These are phyloP conservation scores for Diprion similis DNA, from an alignment of 1,140 invertebrate species.

Conservation along the genomic window DNA sequence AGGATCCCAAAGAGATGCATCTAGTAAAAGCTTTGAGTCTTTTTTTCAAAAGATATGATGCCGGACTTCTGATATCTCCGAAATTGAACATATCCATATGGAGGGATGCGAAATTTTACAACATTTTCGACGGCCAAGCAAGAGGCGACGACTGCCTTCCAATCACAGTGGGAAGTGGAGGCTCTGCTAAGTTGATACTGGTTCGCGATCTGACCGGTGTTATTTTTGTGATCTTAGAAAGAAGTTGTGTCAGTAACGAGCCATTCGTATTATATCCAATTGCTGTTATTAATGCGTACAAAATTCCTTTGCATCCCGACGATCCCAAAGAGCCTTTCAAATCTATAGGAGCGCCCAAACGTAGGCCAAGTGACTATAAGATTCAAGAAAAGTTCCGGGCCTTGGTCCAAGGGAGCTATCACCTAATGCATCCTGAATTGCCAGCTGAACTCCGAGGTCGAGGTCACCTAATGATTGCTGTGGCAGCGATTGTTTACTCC, in stretches of 20 bases:
- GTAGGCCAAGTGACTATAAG: constrained; percentile 43
- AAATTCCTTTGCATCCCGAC: constrained; percentile 10
- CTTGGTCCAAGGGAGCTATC: constrained; percentile 47
- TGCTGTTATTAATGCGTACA: constrained; percentile 29
- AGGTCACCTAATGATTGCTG: constrained; percentile 45
- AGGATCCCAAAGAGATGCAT: constrained; percentile 41
- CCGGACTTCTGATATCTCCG: constrained; percentile 44
- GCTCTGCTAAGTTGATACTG: constrained; percentile 47
- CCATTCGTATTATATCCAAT: constrained; percentile 46
- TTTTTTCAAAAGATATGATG: constrained; percentile 45
- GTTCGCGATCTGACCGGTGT: constrained; percentile 41
- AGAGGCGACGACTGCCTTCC: constrained; percentile 40
- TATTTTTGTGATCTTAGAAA: constrained; percentile 50
- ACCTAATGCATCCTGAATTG: constrained; percentile 41
- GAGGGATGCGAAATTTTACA: constrained; percentile 40
- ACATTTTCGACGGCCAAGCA: constrained; percentile 53
- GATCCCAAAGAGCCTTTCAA: constrained; percentile 23
- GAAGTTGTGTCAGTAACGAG: constrained; percentile 47
- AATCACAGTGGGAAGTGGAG: background rate
- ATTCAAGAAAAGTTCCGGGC: constrained; percentile 43
- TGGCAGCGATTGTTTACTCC: constrained; percentile 50
- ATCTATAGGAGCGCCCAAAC: constrained; percentile 22
- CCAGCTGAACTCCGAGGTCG: constrained; percentile 36
- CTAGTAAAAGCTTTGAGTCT: constrained; percentile 47
- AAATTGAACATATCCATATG: constrained; percentile 51